A percentile compares a stretch with the other conserved stretches of the same genome.
phyloP scores from a whole-genome alignment of 2,797 vertebrate genomes.

The Anguilla megastoma region DNA sequence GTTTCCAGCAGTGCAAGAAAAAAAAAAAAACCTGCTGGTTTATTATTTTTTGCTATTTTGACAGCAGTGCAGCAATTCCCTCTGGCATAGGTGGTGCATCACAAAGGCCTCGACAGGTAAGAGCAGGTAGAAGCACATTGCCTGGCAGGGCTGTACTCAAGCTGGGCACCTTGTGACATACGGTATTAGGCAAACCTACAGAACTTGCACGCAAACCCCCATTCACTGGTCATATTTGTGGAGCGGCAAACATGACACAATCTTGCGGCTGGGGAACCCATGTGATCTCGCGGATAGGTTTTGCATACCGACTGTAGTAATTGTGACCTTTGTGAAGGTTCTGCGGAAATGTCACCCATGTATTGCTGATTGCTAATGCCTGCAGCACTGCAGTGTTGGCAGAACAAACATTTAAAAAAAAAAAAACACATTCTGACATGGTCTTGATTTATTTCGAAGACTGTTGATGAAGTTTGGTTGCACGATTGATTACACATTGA shows the following conservation, averaged over 20 bases:
- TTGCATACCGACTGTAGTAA: slow-evolving; percentile 27
- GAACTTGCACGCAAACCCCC: background rate
- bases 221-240: slow-evolving; percentile 26
- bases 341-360: slow-evolving; percentile 38
- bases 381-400: background rate
- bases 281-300: slow-evolving; percentile 38
- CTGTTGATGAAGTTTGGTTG: background rate
- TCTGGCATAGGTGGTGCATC: background rate
- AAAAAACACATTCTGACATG: background rate
- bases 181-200: slow-evolving; percentile 21
- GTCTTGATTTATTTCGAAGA: slow-evolving; percentile 1
- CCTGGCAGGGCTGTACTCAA: slow-evolving; percentile 26
- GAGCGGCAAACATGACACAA: slow-evolving; percentile 42
- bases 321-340: slow-evolving; percentile 36
- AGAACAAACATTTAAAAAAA: background rate
- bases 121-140: background rate
- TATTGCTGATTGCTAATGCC: background rate
- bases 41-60: slow-evolving; percentile 6
- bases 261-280: slow-evolving; percentile 30
- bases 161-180: slow-evolving; percentile 33
- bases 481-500: background rate
- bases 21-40: background rate
- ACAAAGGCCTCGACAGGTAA: background rate
- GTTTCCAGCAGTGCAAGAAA: background rate
- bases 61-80: slow-evolving; percentile 7